Percentiles rank a stretch among this genome's conserved stretches.
These are phyloP conservation scores for Zaprionus gabonicus DNA, from an alignment of 1,140 invertebrate species.

Conservation along the genomic window DNA sequence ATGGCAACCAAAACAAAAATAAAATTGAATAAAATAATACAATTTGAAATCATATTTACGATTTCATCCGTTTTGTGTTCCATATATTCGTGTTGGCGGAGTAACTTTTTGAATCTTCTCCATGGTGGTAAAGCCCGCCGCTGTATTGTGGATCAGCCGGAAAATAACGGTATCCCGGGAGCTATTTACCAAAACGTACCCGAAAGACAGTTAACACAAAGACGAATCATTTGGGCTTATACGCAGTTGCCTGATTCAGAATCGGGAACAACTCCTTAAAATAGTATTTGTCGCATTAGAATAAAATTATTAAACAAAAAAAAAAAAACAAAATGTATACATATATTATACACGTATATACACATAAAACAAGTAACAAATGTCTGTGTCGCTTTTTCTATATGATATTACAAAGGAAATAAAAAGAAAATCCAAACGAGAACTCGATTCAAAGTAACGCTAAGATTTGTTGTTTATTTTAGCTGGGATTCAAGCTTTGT, in stretches of 20 bases:
- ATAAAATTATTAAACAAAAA: neutral
- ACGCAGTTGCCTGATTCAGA: conserved; percentile 27
- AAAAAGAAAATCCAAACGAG: conserved; percentile 51
- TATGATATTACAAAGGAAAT: conserved; percentile 44
- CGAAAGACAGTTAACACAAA: conserved; percentile 27
- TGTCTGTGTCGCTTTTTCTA: conserved; percentile 75
- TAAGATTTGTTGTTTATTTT: neutral
- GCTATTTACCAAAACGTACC: conserved; percentile 1
- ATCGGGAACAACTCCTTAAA: conserved; percentile 28
- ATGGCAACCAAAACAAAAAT: neutral
- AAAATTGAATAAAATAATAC: neutral
- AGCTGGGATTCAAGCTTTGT: neutral
- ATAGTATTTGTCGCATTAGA: conserved; percentile 40
- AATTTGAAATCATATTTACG: conserved; percentile 1
- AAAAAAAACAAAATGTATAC: conserved; percentile 30
- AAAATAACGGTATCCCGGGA: conserved; percentile 2
- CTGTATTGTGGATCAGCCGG: neutral
- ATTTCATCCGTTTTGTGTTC: conserved; percentile 5
- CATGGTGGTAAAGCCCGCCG: neutral
- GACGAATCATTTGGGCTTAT: conserved; percentile 35
- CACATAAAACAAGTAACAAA: conserved; percentile 33
- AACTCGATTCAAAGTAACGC: neutral
- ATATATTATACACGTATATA: conserved; percentile 33
- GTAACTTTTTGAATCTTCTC: neutral
- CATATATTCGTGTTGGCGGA: neutral